These are phyloP conservation scores for Anoura caudifer DNA, from an alignment of 2,113 vertebrate genomes.

Conservation along the genomic window DNA sequence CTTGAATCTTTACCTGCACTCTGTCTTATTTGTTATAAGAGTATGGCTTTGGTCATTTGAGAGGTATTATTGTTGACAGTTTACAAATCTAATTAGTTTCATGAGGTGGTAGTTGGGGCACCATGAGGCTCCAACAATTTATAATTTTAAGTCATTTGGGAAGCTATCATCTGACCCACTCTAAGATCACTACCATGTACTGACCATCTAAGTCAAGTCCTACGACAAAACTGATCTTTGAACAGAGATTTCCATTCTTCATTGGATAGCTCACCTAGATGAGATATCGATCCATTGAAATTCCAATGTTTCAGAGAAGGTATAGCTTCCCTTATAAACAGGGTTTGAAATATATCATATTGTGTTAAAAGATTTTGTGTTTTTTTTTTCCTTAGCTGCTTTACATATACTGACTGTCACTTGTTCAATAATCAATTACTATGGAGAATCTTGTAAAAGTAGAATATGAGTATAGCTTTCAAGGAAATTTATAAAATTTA, in stretches of 20 bases:
- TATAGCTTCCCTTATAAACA: not conserved
- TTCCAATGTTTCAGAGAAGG: not conserved
- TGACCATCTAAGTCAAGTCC: not conserved
- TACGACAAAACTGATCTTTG: not conserved
- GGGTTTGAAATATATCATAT: not conserved
- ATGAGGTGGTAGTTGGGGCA: not conserved
- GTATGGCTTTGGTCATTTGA: not conserved
- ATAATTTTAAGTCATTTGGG: not conserved
- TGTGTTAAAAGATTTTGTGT: not conserved
- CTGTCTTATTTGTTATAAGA: not conserved
- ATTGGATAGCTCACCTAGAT: not conserved
- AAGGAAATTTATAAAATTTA: not conserved
- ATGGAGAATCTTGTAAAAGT: not conserved
- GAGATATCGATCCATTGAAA: not conserved
- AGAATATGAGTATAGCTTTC: not conserved
- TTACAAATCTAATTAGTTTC: not conserved
- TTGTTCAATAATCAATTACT: not conserved
- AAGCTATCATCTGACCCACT: not conserved
- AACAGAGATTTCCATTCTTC: not conserved
- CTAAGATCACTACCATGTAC: not conserved
- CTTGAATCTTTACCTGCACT: not conserved
- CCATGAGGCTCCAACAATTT: not conserved
- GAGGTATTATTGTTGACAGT: not conserved
- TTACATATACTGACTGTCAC: not conserved
- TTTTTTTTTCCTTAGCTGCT: not conserved